Evolutionary conservation across 2,113 vertebrate species (phyloP).

Genomic region (Colius striatus): DNA sequence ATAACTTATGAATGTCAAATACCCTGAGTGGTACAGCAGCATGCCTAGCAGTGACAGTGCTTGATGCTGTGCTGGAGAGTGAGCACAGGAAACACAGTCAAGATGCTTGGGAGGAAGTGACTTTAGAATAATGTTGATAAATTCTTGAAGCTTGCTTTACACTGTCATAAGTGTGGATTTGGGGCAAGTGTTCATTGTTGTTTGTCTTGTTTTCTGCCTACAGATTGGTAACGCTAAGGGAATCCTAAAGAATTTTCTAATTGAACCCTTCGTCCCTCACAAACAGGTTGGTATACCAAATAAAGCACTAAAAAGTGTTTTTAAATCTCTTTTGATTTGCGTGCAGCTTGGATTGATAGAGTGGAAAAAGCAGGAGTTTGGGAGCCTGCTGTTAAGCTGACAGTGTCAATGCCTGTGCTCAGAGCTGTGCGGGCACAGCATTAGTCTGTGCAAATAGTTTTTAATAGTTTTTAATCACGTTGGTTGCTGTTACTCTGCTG

Average conservation of each 20-base stretch:
- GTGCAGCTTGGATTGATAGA: neutral
- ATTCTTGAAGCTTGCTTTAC: neutral
- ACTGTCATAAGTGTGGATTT: neutral
- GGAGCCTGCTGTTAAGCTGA: neutral
- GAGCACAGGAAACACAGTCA: neutral
- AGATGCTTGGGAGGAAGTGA: neutral
- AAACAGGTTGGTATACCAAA: constrained; percentile 82
- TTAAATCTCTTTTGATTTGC: neutral
- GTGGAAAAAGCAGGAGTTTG: neutral
- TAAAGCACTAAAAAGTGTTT: neutral
- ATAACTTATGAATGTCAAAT: neutral
- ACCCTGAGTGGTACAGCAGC: neutral
- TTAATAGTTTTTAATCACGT: accelerated
- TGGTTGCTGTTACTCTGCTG: neutral
- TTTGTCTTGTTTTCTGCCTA: constrained; percentile 10
- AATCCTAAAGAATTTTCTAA: constrained; percentile 96
- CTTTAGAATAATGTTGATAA: neutral
- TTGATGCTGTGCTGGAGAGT: neutral
- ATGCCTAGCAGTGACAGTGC: neutral
- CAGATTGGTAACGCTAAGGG: constrained; percentile 94
- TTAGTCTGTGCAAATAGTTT: too few relatives aligned
- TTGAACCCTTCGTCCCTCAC: constrained; percentile 94
- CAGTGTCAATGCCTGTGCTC: accelerated
- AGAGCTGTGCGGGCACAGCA: neutral
- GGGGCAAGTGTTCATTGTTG: neutral